Conservation (phyloP, 2,888 invertebrate genomes). For the Philaethria dido region DNA sequence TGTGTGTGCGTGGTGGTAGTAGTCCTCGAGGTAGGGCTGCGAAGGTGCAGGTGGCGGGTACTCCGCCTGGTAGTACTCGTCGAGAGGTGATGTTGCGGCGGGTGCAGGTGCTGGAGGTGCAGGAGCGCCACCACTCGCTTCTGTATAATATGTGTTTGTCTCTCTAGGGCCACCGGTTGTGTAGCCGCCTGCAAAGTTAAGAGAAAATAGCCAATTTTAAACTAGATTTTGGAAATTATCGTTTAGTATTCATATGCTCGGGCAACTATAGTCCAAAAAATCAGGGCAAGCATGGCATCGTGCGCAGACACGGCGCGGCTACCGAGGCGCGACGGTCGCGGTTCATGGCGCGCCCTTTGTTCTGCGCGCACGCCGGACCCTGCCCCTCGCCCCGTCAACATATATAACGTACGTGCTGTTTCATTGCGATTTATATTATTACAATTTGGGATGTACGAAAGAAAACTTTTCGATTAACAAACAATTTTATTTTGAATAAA, state of each 20-base stretch:
- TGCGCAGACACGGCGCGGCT: conserved; percentile 54
- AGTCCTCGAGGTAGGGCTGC: conserved; percentile 87
- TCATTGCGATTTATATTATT: conserved; percentile 39
- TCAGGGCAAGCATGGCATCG: conserved; percentile 44
- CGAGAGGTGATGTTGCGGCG: conserved; percentile 77
- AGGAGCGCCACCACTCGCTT: conserved; percentile 61
- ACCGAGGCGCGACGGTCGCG: conserved; percentile 77
- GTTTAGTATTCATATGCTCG: neutral
- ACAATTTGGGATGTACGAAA: conserved; percentile 9
- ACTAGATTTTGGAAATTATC: neutral
- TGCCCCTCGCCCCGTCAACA: conserved; percentile 27
- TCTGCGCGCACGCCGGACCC: conserved; percentile 64
- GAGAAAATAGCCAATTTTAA: neutral
- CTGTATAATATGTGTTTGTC: conserved; percentile 78
- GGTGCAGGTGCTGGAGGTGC: conserved; percentile 63
- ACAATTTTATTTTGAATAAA: neutral
- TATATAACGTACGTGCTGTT: conserved; percentile 36
- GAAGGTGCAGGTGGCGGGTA: conserved; percentile 75
- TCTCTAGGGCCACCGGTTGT: conserved; percentile 83
- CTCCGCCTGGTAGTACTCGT: conserved; percentile 81
- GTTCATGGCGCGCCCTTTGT: conserved; percentile 84
- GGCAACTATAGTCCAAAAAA: conserved; percentile 35
- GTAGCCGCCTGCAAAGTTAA: conserved; percentile 74
- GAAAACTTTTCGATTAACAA: neutral
- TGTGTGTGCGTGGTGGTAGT: conserved; percentile 89